These are phyloP conservation scores for Drosophila robusta DNA, from an alignment of 2,888 invertebrate genomes.

Conservation along the genomic window DNA sequence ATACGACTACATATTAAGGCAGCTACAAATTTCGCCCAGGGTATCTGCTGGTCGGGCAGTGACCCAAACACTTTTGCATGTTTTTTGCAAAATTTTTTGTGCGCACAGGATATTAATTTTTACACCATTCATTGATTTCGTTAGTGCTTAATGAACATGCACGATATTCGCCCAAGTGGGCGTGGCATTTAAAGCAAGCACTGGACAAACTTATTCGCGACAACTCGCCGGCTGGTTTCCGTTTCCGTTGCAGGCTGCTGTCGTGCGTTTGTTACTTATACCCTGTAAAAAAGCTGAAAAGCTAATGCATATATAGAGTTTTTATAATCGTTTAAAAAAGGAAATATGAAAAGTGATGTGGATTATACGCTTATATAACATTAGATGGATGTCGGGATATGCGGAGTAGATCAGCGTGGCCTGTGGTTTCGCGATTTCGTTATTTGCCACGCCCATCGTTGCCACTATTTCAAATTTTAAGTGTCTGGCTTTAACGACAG, in stretches of 20 bases:
- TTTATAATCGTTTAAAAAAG: no score
- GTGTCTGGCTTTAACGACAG: no score
- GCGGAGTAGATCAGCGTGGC: no score
- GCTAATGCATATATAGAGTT: neutral
- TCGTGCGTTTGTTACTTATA: constrained; percentile 16
- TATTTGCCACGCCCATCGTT: no score
- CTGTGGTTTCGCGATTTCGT: no score
- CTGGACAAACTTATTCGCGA: constrained; percentile 16
- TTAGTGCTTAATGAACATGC: constrained; percentile 69
- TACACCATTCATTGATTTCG: constrained; percentile 83
- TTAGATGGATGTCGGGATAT: no score
- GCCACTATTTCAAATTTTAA: no score
- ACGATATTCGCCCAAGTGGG: constrained; percentile 12
- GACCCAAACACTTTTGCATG: neutral
- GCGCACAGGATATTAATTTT: constrained; percentile 83
- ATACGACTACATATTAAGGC: no score
- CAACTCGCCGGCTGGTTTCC: constrained; percentile 54
- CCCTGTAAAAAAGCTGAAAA: constrained; percentile 4
- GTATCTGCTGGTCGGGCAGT: neutral
- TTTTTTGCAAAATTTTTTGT: constrained; percentile 13
- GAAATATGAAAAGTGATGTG: no score
- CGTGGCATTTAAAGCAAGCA: constrained; percentile 29
- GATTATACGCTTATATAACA: no score
- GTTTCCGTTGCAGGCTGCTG: constrained; percentile 45
- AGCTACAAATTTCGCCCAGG: neutral